Conservation (phyloP, 2,113 vertebrate genomes). For the Carettochelys insculpta region DNA sequence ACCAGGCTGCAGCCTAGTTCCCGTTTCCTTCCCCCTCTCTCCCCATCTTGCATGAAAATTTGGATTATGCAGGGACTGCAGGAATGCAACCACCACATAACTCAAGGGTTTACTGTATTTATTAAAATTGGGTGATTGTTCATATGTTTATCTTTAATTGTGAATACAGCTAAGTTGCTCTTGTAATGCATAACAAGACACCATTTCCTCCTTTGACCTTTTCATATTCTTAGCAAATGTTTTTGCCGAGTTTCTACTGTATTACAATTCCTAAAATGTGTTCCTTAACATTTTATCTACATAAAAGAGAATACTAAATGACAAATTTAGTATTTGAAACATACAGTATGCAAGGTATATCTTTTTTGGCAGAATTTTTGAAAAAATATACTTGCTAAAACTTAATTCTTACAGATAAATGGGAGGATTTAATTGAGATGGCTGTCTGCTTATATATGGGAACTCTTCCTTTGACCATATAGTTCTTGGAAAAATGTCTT, state of each 20-base stretch:
- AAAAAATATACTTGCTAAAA: background rate
- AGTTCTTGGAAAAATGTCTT: too few species aligned
- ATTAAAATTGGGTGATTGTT: background rate
- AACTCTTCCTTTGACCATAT: too few species aligned
- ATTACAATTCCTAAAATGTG: background rate
- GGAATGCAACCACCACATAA: too few species aligned
- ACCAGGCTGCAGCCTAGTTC: too few species aligned
- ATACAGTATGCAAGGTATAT: background rate
- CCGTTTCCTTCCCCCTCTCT: too few species aligned
- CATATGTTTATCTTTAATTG: background rate
- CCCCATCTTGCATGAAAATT: too few species aligned
- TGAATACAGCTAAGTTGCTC: background rate
- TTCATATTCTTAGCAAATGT: background rate
- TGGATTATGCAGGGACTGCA: too few species aligned
- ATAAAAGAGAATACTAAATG: background rate
- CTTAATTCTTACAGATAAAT: background rate
- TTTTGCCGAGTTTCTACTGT: background rate
- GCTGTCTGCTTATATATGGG: background rate
- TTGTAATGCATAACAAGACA: background rate
- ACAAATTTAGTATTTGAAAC: background rate
- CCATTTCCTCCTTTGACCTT: background rate
- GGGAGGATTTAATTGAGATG: background rate
- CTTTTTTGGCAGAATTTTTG: background rate
- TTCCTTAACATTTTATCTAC: background rate
- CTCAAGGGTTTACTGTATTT: too few species aligned